These are phyloP conservation scores for Tetramorium bicarinatum DNA, from an alignment of 2,888 invertebrate genomes.

Conservation along the genomic window DNA sequence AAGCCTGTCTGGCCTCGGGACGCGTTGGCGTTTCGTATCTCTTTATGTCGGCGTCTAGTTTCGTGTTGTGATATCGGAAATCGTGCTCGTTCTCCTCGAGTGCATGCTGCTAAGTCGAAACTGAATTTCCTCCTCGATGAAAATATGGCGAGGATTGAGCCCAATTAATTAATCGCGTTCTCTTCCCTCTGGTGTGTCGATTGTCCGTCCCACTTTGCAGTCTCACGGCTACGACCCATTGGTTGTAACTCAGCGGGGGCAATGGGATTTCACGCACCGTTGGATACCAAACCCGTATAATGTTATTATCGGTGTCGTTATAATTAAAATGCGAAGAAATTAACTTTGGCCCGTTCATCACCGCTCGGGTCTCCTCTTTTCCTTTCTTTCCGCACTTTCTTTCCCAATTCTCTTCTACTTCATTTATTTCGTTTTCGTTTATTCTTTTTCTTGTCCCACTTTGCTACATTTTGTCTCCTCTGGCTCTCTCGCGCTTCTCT, in stretches of 20 bases:
- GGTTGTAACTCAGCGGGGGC: slow-evolving; percentile 37
- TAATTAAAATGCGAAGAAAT: slow-evolving; percentile 66
- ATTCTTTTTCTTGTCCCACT: background rate
- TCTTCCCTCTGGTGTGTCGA: background rate
- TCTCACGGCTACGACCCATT: slow-evolving; percentile 18
- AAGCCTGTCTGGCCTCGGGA: slow-evolving; percentile 33
- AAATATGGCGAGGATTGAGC: background rate
- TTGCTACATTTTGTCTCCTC: slow-evolving; percentile 18
- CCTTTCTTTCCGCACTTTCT: background rate
- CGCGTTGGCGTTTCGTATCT: background rate
- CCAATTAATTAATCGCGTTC: slow-evolving; percentile 18
- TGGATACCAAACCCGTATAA: slow-evolving; percentile 53
- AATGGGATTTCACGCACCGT: slow-evolving; percentile 28
- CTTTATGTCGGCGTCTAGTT: background rate
- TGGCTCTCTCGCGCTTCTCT: background rate
- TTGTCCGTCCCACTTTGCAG: slow-evolving; percentile 25
- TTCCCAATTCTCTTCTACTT: slow-evolving; percentile 3
- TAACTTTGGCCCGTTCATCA: slow-evolving; percentile 39
- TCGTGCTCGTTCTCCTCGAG: background rate
- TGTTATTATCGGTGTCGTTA: slow-evolving; percentile 70
- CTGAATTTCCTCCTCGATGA: background rate
- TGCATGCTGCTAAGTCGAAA: background rate
- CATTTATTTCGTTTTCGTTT: too few relatives aligned
- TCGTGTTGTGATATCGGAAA: background rate
- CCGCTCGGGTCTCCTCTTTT: background rate